Conservation (phyloP, 2,797 vertebrate species). For the Sebastes hopkinsi region DNA sequence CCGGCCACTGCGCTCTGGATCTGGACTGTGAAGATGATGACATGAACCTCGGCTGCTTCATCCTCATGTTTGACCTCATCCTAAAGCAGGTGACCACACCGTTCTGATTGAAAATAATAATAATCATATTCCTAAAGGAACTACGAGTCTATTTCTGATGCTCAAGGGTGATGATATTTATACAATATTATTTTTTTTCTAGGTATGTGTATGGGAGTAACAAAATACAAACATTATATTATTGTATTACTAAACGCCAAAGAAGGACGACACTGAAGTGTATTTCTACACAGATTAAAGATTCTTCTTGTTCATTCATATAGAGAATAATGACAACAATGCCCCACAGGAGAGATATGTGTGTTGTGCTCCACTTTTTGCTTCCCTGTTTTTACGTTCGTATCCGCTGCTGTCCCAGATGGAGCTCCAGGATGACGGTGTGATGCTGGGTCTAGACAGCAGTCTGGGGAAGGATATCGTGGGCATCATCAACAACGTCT, state of each 20-base stretch:
- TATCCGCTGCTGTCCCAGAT: slow-evolving; percentile 83
- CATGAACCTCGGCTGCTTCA: slow-evolving; percentile 99
- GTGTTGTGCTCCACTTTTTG: slow-evolving; percentile 39
- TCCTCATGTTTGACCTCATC: slow-evolving; percentile 99
- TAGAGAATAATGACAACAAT: slow-evolving; percentile 3
- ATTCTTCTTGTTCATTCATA: slow-evolving; percentile 3
- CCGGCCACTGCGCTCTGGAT: slow-evolving; percentile 92
- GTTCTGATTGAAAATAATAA: background rate
- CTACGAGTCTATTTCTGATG: background rate
- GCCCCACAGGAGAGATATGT: slow-evolving; percentile 53
- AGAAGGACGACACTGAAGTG: background rate
- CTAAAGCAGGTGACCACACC: slow-evolving; percentile 91
- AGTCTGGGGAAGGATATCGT: slow-evolving; percentile 96
- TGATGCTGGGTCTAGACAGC: slow-evolving; percentile 95
- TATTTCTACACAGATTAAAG: background rate
- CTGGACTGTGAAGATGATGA: slow-evolving; percentile 98
- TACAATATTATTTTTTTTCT: background rate
- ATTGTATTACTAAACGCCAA: background rate
- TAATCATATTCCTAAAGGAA: background rate
- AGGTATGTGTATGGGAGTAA: background rate
- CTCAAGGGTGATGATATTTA: background rate
- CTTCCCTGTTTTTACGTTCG: slow-evolving; percentile 3
- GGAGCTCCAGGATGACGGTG: slow-evolving; percentile 97
- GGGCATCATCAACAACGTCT: slow-evolving; percentile 98
- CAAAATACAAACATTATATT: background rate